Conservation (phyloP, 37 sponge, comb jelly and placozoan genomes). For the Aplysina aerophoba region DNA sequence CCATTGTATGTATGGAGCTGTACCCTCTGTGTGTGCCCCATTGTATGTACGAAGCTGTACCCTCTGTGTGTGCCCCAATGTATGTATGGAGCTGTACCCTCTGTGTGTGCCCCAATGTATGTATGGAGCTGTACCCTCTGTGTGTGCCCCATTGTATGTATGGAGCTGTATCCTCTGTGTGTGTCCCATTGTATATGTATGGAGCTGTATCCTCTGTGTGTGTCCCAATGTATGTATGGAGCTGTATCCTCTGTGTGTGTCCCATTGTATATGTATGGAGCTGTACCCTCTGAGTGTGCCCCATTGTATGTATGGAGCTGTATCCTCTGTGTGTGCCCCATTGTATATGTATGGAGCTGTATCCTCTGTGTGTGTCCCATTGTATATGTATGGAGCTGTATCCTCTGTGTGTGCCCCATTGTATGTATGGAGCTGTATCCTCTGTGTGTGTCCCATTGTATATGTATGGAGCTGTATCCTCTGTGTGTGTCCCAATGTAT, state of each 20-base stretch:
- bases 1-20: background rate
- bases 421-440: background rate
- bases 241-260: background rate
- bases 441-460: too few relatives aligned
- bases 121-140: background rate
- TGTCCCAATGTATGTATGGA: background rate
- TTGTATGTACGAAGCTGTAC: background rate
- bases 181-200: background rate
- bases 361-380: too few relatives aligned
- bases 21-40: background rate
- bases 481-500: background rate
- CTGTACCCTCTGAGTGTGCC: background rate
- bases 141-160: background rate
- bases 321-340: background rate
- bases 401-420: background rate
- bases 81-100: background rate
- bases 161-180: background rate
- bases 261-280: background rate
- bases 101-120: background rate
- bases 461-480: background rate
- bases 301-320: background rate
- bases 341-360: background rate
- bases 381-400: background rate
- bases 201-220: background rate
- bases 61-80: background rate